Evolutionary conservation across 2,888 invertebrate genomes (phyloP).

Genomic region (Catocala nupta): DNA sequence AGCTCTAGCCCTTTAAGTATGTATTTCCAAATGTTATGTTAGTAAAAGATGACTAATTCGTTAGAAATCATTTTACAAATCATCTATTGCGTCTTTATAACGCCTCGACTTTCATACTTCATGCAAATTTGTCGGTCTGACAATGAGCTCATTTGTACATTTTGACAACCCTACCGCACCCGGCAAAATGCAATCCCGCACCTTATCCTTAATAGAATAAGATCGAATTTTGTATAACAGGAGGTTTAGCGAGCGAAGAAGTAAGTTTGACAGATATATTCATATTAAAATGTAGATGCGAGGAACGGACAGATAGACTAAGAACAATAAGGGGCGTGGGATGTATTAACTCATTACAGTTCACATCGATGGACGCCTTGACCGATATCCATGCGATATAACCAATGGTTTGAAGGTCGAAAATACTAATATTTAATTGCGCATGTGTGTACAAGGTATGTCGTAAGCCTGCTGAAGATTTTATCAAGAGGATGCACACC

Average conservation of each 20-base stretch:
- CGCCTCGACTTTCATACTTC: constrained; percentile 81
- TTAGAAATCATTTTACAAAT: constrained; percentile 61
- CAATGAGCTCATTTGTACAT: constrained; percentile 81
- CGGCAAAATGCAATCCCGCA: constrained; percentile 2
- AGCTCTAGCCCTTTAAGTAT: background rate
- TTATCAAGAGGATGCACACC: constrained; percentile 17
- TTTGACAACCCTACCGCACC: constrained; percentile 47
- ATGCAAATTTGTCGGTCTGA: constrained; percentile 83
- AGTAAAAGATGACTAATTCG: constrained; percentile 52
- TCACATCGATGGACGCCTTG: constrained; percentile 81
- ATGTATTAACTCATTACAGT: constrained; percentile 79
- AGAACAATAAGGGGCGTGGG: constrained; percentile 85
- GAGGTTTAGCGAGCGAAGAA: constrained; percentile 6
- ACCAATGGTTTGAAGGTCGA: constrained; percentile 44
- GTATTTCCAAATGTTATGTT: constrained; percentile 21
- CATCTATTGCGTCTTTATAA: constrained; percentile 72
- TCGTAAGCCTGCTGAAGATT: constrained; percentile 5
- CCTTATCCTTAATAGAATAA: constrained; percentile 34
- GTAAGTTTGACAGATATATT: constrained; percentile 62
- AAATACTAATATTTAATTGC: constrained; percentile 23
- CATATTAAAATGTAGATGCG: constrained; percentile 79
- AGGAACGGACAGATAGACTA: constrained; percentile 75
- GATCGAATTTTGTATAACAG: constrained; percentile 27
- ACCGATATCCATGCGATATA: constrained; percentile 79
- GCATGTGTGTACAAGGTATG: constrained; percentile 5